These are phyloP conservation scores for Coelogynopora nodosa DNA, from an alignment of 2,888 invertebrate genomes.

Conservation along the genomic window DNA sequence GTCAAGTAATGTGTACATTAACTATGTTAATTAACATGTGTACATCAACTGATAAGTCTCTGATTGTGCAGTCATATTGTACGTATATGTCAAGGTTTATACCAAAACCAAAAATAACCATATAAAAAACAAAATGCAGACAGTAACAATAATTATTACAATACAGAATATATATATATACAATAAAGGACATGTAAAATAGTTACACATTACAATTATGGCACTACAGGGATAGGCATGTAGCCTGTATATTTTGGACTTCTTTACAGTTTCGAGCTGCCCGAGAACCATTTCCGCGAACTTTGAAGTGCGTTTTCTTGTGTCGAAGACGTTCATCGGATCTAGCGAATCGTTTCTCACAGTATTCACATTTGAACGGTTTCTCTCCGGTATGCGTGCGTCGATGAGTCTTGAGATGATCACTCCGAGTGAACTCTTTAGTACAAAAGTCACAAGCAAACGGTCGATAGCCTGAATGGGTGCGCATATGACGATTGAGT, in stretches of 20 bases:
- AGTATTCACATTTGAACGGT: constrained; percentile 38
- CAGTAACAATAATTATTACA: too few relatives aligned
- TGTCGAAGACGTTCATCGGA: constrained; percentile 44
- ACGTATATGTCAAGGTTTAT: too few relatives aligned
- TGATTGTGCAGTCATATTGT: too few relatives aligned
- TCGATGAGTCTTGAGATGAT: constrained; percentile 43
- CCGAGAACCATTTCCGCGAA: neutral
- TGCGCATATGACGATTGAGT: constrained; percentile 39
- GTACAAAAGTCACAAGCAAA: constrained; percentile 41
- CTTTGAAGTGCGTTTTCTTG: constrained; percentile 39
- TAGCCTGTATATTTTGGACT: neutral
- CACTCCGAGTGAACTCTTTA: constrained; percentile 43
- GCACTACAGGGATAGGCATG: neutral
- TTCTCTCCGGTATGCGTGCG: constrained; percentile 45
- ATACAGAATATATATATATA: too few relatives aligned
- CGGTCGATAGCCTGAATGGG: constrained; percentile 11
- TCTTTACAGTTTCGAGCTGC: neutral
- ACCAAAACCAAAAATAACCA: too few relatives aligned
- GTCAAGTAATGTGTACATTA: too few relatives aligned
- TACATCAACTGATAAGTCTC: too few relatives aligned
- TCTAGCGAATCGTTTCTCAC: constrained; percentile 41
- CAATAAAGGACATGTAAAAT: too few relatives aligned
- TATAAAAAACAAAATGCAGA: too few relatives aligned
- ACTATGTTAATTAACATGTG: too few relatives aligned
- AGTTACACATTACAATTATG: neutral